Percentiles rank a stretch among this genome's conserved stretches.
These are phyloP conservation scores for Agrochola lota DNA, from an alignment of 2,888 invertebrate species.

Conservation along the genomic window DNA sequence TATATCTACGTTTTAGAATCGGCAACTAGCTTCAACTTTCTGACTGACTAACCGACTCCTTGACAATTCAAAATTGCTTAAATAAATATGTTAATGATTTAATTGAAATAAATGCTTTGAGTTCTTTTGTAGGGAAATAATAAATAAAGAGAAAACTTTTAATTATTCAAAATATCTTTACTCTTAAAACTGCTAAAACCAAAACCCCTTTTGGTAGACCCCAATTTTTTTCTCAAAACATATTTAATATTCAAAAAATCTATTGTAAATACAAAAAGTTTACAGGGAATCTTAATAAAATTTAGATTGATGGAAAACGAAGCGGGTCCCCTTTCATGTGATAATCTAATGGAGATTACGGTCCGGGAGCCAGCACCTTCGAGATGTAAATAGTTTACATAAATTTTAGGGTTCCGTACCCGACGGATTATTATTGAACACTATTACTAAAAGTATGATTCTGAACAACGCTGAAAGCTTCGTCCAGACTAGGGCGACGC, in stretches of 20 bases:
- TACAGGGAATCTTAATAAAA: slow-evolving; percentile 54
- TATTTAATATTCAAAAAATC: slow-evolving; percentile 19
- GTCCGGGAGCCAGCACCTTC: slow-evolving; percentile 8
- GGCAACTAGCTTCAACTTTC: too few relatives aligned
- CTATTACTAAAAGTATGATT: too few relatives aligned
- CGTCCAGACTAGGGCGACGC: too few relatives aligned
- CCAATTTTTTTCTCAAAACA: neutral
- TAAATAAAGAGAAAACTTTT: too few relatives aligned
- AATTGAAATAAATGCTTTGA: too few relatives aligned
- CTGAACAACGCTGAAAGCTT: too few relatives aligned
- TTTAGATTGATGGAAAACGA: slow-evolving; percentile 57
- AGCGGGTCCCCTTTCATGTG: slow-evolving; percentile 58
- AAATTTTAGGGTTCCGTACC: neutral
- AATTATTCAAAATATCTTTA: neutral
- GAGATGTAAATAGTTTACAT: slow-evolving; percentile 32
- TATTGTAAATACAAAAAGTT: slow-evolving; percentile 40
- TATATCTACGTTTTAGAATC: too few relatives aligned
- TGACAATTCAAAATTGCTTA: too few relatives aligned
- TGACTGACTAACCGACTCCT: too few relatives aligned
- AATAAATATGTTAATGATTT: too few relatives aligned
- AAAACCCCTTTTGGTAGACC: neutral
- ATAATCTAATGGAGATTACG: slow-evolving; percentile 61
- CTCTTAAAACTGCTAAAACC: neutral
- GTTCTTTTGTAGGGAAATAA: too few relatives aligned
- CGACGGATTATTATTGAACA: too few relatives aligned